These are phyloP conservation scores for Lasaia peninsularis DNA, from an alignment of 1,140 invertebrate species.

Conservation along the genomic window DNA sequence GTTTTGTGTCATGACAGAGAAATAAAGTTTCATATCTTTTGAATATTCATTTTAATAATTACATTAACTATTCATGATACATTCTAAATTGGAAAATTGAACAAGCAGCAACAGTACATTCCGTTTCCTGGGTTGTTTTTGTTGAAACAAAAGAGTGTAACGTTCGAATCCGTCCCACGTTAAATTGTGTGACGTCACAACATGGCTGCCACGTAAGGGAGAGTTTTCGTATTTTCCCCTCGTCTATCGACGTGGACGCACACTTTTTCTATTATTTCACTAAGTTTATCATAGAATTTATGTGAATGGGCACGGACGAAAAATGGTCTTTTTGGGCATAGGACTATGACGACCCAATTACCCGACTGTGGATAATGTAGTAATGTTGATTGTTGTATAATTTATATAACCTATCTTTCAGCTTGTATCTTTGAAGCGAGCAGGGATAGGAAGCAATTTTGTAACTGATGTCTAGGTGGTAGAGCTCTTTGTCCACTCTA, in stretches of 20 bases:
- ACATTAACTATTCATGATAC: slow-evolving; percentile 5
- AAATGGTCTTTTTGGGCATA: no score
- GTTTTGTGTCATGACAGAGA: slow-evolving; percentile 8
- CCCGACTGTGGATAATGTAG: background rate
- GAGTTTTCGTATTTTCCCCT: slow-evolving; percentile 72
- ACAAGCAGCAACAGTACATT: background rate
- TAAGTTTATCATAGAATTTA: background rate
- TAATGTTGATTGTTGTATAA: no score
- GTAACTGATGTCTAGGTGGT: no score
- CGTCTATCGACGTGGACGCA: slow-evolving; percentile 35
- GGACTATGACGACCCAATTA: background rate
- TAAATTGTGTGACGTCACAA: slow-evolving; percentile 56
- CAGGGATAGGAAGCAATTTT: no score
- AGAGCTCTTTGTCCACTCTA: no score
- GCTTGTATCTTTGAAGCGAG: no score
- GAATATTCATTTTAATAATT: slow-evolving; percentile 7
- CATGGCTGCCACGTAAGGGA: slow-evolving; percentile 59
- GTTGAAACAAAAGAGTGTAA: slow-evolving; percentile 1
- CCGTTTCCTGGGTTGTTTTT: background rate
- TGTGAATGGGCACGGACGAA: no score
- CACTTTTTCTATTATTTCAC: slow-evolving; percentile 23
- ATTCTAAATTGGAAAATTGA: slow-evolving; percentile 1
- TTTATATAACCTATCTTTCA: no score
- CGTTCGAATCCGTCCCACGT: slow-evolving; percentile 46
- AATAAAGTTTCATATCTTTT: slow-evolving; percentile 7